A percentile compares a stretch with the other conserved stretches of the same genome.
Conservation (phyloP, 2,113 vertebrate genomes). For the Epinephelus lanceolatus region DNA sequence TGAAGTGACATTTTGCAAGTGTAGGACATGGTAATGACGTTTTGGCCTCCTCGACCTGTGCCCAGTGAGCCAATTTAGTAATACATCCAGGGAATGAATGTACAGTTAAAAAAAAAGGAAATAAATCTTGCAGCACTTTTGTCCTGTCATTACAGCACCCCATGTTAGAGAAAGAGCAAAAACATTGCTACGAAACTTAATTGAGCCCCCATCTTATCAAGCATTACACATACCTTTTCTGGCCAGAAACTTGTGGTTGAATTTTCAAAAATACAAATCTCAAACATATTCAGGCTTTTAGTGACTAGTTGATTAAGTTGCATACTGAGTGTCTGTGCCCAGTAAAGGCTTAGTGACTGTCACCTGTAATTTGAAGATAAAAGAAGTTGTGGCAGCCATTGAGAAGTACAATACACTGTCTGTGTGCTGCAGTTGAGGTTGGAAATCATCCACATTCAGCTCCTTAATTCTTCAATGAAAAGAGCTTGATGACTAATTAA, state of each 20-base stretch:
- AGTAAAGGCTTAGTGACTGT: neutral
- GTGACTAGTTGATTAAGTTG: neutral
- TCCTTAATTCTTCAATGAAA: neutral
- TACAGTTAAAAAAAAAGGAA: neutral
- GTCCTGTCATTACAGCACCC: neutral
- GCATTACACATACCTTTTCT: neutral
- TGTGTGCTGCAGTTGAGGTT: slow-evolving; percentile 2
- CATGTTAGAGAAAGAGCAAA: neutral
- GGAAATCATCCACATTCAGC: neutral
- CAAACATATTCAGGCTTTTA: neutral
- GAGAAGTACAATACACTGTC: neutral
- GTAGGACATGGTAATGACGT: too few species aligned
- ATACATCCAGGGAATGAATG: neutral
- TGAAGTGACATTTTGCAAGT: too few species aligned
- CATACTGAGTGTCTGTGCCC: neutral
- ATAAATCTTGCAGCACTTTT: too few species aligned
- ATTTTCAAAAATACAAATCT: neutral
- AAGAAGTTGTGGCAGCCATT: neutral
- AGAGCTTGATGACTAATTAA: neutral
- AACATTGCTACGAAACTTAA: neutral
- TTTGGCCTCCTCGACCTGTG: too few species aligned
- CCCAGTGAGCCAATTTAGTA: too few species aligned
- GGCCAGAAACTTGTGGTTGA: neutral
- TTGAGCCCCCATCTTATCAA: neutral
- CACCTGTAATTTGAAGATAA: slow-evolving; percentile 1